Evolutionary conservation across 2,113 vertebrate species (phyloP).

Genomic region (Lates calcarifer): DNA sequence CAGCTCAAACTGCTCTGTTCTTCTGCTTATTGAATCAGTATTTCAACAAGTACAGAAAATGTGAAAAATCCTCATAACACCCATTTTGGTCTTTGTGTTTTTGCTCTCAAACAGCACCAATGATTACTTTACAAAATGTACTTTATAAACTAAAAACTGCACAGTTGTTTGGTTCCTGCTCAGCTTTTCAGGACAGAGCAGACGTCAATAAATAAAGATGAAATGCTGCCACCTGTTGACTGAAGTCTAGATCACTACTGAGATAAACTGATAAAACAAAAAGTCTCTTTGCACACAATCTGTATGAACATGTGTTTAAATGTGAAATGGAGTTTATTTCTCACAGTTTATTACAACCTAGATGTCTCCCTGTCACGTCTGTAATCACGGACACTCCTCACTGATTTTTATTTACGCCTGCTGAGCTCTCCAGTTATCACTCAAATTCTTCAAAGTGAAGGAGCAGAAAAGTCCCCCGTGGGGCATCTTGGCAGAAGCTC

Average conservation of each 20-base stretch:
- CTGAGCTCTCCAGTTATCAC: background rate
- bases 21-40: background rate
- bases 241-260: background rate
- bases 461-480: background rate
- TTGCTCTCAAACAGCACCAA: too few species aligned
- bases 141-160: background rate
- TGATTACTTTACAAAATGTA: background rate
- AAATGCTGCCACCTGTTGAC: conserved; percentile 51
- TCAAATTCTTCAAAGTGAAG: conserved; percentile 21
- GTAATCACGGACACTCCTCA: background rate
- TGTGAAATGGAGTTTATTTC: background rate
- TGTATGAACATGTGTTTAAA: background rate
- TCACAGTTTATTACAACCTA: background rate
- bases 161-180: background rate
- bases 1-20: background rate
- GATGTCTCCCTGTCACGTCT: background rate
- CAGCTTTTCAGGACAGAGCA: too few species aligned
- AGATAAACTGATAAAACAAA: too few species aligned
- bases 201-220: background rate
- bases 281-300: background rate
- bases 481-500: conserved; percentile 50
- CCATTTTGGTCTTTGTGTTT: too few species aligned
- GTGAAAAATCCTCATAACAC: background rate
- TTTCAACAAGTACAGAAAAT: background rate
- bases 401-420: background rate